These are phyloP conservation scores for Calameuta filiformis DNA, from an alignment of 2,888 invertebrate species.

Conservation along the genomic window DNA sequence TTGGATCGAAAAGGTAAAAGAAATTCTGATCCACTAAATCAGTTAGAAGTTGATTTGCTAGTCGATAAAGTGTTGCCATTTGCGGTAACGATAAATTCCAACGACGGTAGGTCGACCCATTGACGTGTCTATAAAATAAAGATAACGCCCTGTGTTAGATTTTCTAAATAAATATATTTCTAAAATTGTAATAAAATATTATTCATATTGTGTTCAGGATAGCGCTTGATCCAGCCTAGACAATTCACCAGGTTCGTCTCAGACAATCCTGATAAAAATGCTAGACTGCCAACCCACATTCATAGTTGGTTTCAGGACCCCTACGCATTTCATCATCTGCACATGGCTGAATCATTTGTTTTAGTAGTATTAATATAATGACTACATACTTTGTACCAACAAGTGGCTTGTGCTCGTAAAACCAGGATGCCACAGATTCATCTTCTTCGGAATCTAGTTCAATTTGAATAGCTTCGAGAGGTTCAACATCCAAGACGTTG, in stretches of 20 bases:
- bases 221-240: constrained; percentile 56
- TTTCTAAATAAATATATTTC: not conserved
- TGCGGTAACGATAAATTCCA: constrained; percentile 97
- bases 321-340: constrained; percentile 63
- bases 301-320: constrained; percentile 65
- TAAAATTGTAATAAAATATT: constrained; percentile 2
- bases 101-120: constrained; percentile 95
- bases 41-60: constrained; percentile 97
- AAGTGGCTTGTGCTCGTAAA: constrained; percentile 98
- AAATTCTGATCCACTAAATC: constrained; percentile 99
- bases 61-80: constrained; percentile 96
- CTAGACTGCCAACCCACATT: constrained; percentile 57
- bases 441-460: constrained; percentile 97
- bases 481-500: constrained; percentile 98
- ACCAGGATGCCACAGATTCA: constrained; percentile 92
- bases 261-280: constrained; percentile 45
- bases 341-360: not conserved
- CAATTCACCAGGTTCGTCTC: constrained; percentile 45
- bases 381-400: constrained; percentile 83
- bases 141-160: not conserved
- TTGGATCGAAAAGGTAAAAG: constrained; percentile 98
- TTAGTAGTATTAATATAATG: not conserved
- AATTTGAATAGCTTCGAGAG: constrained; percentile 98
- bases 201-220: constrained; percentile 11
- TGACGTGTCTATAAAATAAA: constrained; percentile 76